phyloP scores from a whole-genome alignment of 2,113 vertebrate genomes.

The Sinocyclocheilus grahami region DNA sequence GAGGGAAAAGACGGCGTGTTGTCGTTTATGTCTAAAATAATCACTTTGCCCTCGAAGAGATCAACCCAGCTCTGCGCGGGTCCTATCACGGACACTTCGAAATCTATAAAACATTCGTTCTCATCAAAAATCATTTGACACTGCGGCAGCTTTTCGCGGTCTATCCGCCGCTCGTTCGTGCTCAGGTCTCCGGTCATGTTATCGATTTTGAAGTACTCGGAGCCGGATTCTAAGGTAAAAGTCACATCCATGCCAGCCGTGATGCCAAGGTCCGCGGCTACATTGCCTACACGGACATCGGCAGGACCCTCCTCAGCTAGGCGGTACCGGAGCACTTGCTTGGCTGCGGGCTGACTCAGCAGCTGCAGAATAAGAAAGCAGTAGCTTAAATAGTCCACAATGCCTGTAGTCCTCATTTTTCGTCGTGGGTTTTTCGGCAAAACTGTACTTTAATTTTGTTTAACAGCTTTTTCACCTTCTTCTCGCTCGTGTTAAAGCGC shows the following conservation, averaged over 20 bases:
- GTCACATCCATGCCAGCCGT: conserved; percentile 94
- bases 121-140: conserved; percentile 99
- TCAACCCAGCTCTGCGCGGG: conserved; percentile 98
- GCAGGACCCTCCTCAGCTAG: conserved; percentile 94
- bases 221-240: conserved; percentile 96
- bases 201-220: conserved; percentile 98
- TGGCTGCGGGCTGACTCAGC: conserved; percentile 87
- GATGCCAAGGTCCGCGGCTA: conserved; percentile 92
- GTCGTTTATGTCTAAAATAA: conserved; percentile 96
- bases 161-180: conserved; percentile 94
- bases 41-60: conserved; percentile 95
- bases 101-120: conserved; percentile 98
- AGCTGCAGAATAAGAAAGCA: conserved; percentile 84
- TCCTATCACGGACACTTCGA: conserved; percentile 97
- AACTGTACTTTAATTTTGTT: conserved; percentile 30
- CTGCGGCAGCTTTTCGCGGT: conserved; percentile 97
- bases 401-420: conserved; percentile 79
- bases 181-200: conserved; percentile 97
- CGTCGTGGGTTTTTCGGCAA: conserved; percentile 38
- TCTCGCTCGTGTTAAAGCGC: not conserved
- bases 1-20: conserved; percentile 98
- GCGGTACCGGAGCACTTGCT: conserved; percentile 94
- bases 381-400: conserved; percentile 81
- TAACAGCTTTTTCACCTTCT: conserved; percentile 30
- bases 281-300: conserved; percentile 93